Evolutionary conservation across 1,140 invertebrate species (phyloP).

Genomic region (Solen grandis): DNA sequence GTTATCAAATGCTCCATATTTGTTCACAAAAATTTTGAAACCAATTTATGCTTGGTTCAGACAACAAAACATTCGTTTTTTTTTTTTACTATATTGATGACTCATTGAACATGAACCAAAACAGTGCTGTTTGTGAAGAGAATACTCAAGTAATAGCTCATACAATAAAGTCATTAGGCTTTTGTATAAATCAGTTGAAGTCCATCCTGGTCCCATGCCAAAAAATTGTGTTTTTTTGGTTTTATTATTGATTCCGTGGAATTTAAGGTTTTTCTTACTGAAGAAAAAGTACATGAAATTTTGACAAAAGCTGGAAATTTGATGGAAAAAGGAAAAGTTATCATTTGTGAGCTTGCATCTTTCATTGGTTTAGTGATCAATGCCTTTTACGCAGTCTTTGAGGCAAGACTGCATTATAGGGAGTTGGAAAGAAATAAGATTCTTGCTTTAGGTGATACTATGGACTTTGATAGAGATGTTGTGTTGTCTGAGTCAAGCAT

Average conservation of each 20-base stretch:
- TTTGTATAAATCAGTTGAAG: constrained; percentile 40
- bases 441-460: neutral
- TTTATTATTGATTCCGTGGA: constrained; percentile 48
- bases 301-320: neutral
- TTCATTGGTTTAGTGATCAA: constrained; percentile 42
- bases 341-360: constrained; percentile 22
- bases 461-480: constrained; percentile 46
- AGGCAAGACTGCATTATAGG: constrained; percentile 35
- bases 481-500: neutral
- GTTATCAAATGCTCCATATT: neutral
- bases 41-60: constrained; percentile 51
- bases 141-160: constrained; percentile 18
- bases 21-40: constrained; percentile 48
- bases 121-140: constrained; percentile 2
- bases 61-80: constrained; percentile 18
- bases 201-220: no score
- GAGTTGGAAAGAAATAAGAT: constrained; percentile 44
- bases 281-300: constrained; percentile 48
- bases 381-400: constrained; percentile 36
- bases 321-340: neutral
- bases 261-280: no score
- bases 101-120: constrained; percentile 33
- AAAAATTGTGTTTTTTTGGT: constrained; percentile 47
- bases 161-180: constrained; percentile 35
- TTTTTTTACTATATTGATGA: constrained; percentile 57